Evolutionary conservation across 2,888 invertebrate genomes (phyloP).

Genomic region (Phyllotreta cruciferae): DNA sequence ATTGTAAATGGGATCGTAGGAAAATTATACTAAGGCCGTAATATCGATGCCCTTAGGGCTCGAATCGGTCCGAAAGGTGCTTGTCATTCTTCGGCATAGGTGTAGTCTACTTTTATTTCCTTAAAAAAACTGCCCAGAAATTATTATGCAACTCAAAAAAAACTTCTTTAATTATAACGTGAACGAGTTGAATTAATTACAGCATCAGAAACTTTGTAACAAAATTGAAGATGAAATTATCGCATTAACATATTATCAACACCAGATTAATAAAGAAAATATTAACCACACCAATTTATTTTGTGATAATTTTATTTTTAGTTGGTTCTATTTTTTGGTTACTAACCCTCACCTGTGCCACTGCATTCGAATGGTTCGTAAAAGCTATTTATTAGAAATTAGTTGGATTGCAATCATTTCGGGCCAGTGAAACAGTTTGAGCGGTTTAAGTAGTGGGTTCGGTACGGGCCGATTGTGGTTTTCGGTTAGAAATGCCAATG

Average conservation of each 20-base stretch:
- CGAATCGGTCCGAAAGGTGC: slow-evolving; percentile 50
- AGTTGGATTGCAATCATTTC: slow-evolving; percentile 67
- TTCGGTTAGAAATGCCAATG: slow-evolving; percentile 16
- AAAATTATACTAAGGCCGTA: slow-evolving; percentile 54
- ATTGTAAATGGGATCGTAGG: slow-evolving; percentile 58
- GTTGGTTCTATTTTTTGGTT: no score
- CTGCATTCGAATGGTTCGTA: slow-evolving; percentile 52
- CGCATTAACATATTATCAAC: no score
- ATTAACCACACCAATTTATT: no score
- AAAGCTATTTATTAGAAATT: slow-evolving; percentile 67
- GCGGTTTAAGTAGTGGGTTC: slow-evolving; percentile 46
- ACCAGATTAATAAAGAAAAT: no score
- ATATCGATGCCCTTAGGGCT: slow-evolving; percentile 37
- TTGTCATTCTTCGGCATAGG: slow-evolving; percentile 54
- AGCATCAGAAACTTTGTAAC: no score
- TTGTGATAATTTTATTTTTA: no score
- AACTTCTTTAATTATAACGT: no score
- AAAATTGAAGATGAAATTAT: no score
- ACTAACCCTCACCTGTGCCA: background rate
- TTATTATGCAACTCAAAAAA: no score
- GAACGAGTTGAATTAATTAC: no score
- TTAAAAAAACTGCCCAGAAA: slow-evolving; percentile 19
- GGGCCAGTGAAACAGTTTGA: slow-evolving; percentile 46
- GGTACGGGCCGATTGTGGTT: slow-evolving; percentile 43
- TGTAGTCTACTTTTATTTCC: background rate